Base-by-base conservation (phyloP, 2,888 invertebrate genomes). In the Anoplius nigerrimus region DNA sequence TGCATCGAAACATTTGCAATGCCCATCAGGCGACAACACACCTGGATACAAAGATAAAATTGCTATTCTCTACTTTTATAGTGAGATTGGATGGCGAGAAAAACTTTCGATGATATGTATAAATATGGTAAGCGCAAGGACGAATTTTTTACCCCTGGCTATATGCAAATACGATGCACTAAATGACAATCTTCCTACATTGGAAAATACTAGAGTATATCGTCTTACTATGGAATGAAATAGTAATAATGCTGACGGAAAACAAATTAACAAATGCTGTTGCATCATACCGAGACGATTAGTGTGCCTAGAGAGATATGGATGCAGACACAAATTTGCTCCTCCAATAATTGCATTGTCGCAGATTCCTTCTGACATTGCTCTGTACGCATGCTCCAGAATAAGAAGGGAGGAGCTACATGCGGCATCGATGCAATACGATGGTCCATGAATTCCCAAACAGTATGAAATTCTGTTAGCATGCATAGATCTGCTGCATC, bases 371-470 rank as follows among this genome's bases (percentile, higher is more conserved):
- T 92, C 92, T 43, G 94, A 90, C 54, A 97, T 92, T 0, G 95
- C 92, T 56, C 92, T 91, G 86, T 94, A 95, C 15, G 95, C 96
- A 74, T 94, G 94, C 81, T 98, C 96, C 65, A 98, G 76, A 0
- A 97, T 98, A 79, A 95, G 93, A 75, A 97, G 91, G 6, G 97
- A 95, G 63, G 98, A 98, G n/a, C 97, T 97, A 87, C 98, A 98
- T 0, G 98, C 98, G 0, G 98, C 97, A 89, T 98, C 98, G 8
- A 97, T 91, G 0, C 95, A 92, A 89, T 94, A 95, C 4, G 97
- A 97, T 0, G 98, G 98, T 0, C 98, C 97, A 80, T 94, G 94
- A 16, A 96, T 91, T 22, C 97, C 97, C 71, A 98, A 91, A 89
- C 94, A 94, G 88, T 95, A 98, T 0, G 97, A 97, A 73, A 98